Percentiles rank a stretch among this genome's conserved stretches.
Conservation (phyloP, 2,797 vertebrate species). For the Clarias laeviceps region DNA sequence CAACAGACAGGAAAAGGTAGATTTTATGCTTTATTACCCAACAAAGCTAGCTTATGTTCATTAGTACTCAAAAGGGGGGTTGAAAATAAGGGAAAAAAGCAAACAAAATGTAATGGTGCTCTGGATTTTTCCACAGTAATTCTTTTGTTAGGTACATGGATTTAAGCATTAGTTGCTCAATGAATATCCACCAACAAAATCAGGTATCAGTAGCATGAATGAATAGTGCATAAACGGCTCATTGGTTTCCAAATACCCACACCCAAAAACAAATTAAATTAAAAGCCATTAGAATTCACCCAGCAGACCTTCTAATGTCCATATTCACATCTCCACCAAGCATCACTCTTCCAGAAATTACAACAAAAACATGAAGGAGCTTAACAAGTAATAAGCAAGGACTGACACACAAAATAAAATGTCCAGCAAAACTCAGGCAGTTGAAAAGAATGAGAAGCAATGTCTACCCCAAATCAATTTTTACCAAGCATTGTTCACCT, state of each 20-base stretch:
- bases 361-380: conserved; percentile 72
- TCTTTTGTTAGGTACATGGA: conserved; percentile 67
- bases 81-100: conserved; percentile 76
- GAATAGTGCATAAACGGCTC: conserved; percentile 74
- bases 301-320: conserved; percentile 63
- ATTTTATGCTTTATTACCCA: conserved; percentile 81
- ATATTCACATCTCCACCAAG: conserved; percentile 69
- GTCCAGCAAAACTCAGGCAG: conserved; percentile 70
- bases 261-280: conserved; percentile 36
- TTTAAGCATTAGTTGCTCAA: conserved; percentile 65
- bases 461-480: conserved; percentile 82
- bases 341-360: conserved; percentile 75
- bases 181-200: conserved; percentile 67
- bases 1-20: conserved; percentile 77
- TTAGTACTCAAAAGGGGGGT: conserved; percentile 75
- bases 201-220: conserved; percentile 85
- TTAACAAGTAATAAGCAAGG: conserved; percentile 72
- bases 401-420: conserved; percentile 78
- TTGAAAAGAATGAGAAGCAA: conserved; percentile 68
- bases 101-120: conserved; percentile 71
- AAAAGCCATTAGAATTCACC: conserved; percentile 61
- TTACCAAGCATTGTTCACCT: conserved; percentile 74
- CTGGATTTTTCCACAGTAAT: conserved; percentile 30
- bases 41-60: conserved; percentile 83
- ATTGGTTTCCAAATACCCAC: conserved; percentile 65